A percentile compares a stretch with the other conserved stretches of the same genome.
These are phyloP conservation scores for Polypterus senegalus DNA, from an alignment of 2,113 vertebrate species.

Conservation along the genomic window DNA sequence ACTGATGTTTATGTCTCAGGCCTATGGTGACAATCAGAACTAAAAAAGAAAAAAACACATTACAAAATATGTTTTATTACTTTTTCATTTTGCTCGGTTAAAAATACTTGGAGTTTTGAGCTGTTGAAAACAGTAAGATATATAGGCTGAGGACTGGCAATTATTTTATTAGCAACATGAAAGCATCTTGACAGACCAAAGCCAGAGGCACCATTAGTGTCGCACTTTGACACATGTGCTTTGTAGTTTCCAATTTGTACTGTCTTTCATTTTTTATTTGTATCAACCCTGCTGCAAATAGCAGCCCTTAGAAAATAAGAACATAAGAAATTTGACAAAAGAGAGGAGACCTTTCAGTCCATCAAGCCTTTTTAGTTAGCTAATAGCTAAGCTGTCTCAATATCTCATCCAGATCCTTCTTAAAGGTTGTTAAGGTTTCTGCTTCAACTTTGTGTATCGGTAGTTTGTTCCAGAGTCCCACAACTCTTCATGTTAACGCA, in stretches of 20 bases:
- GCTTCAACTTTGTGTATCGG: too few relatives aligned
- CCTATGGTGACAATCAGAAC: too few relatives aligned
- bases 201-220: constrained; percentile 18
- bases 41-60: constrained; percentile 1
- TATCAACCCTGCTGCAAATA: constrained; percentile 2
- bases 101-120: constrained; percentile 3
- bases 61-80: constrained; percentile 4
- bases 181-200: constrained; percentile 28
- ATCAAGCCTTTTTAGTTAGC: too few relatives aligned
- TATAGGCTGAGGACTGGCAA: constrained; percentile 10
- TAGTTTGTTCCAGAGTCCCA: too few relatives aligned
- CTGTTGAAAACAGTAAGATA: constrained; percentile 20
- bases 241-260: constrained; percentile 21
- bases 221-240: constrained; percentile 32
- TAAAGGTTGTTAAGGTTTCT: too few relatives aligned
- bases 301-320: too few relatives aligned
- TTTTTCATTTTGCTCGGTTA: constrained; percentile 24
- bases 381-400: too few relatives aligned
- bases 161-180: constrained; percentile 31
- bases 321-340: too few relatives aligned
- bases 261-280: constrained; percentile 19
- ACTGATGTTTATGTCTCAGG: too few relatives aligned
- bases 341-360: too few relatives aligned
- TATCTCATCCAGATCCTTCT: too few relatives aligned
- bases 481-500: too few relatives aligned